These are phyloP conservation scores for Rhodinocichla rosea DNA, from an alignment of 2,113 vertebrate genomes.

Conservation along the genomic window DNA sequence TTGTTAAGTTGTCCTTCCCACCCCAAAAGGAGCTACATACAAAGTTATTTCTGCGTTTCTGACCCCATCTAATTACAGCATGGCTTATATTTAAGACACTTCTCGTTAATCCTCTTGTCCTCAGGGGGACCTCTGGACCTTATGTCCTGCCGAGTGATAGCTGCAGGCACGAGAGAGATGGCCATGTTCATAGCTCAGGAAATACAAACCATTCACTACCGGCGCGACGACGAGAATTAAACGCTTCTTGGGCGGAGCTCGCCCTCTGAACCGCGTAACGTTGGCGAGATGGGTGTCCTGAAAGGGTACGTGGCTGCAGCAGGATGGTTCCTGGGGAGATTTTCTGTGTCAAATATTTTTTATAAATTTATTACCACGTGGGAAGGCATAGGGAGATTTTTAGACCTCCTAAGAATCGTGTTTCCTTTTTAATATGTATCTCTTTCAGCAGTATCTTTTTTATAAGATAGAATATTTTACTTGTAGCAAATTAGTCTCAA, in stretches of 20 bases:
- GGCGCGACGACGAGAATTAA: constrained; percentile 76
- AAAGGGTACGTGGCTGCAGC: neutral
- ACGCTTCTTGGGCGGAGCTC: neutral
- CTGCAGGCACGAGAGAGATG: constrained; percentile 81
- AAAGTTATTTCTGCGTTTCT: neutral
- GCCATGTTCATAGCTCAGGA: constrained; percentile 80
- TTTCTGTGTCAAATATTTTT: constrained; percentile 32
- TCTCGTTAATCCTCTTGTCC: constrained; percentile 26
- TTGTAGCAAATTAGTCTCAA: constrained; percentile 37
- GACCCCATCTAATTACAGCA: neutral
- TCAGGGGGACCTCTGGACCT: constrained; percentile 85
- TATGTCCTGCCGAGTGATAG: constrained; percentile 87
- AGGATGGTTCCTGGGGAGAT: neutral
- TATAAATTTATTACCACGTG: constrained; percentile 41
- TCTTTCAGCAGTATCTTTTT: constrained; percentile 46
- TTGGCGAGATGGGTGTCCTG: neutral
- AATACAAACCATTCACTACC: constrained; percentile 81
- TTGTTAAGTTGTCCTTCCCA: neutral
- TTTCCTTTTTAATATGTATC: constrained; percentile 50
- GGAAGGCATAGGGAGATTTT: constrained; percentile 36
- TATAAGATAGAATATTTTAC: constrained; percentile 53
- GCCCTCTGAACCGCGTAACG: neutral
- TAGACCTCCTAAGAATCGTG: neutral
- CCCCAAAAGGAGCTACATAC: neutral
- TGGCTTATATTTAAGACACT: neutral